Evolutionary conservation across 2,797 vertebrate genomes (phyloP).

Genomic region (Ispidina lecontei): DNA sequence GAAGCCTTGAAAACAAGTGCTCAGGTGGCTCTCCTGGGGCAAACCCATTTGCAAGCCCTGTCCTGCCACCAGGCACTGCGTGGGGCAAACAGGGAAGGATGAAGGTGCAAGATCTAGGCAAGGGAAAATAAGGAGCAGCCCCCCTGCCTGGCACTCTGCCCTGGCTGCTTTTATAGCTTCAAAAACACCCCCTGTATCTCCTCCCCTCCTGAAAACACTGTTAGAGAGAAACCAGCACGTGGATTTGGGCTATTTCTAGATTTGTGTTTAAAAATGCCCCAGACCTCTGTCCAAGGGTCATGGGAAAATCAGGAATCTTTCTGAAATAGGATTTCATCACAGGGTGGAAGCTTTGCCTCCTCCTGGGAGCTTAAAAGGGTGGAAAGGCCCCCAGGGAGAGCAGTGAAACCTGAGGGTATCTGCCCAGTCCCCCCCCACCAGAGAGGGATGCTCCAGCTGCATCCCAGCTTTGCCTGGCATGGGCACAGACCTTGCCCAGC

Average conservation of each 20-base stretch:
- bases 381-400: neutral
- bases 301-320: conserved; percentile 15
- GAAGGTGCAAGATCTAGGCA: neutral
- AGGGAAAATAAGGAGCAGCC: neutral
- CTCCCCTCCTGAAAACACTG: neutral
- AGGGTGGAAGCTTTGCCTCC: neutral
- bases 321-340: neutral
- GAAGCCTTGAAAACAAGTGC: neutral
- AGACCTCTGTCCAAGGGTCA: neutral
- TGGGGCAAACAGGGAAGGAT: neutral
- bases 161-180: neutral
- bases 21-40: neutral
- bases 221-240: neutral
- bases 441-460: rapidly evolving
- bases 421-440: neutral
- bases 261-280: neutral
- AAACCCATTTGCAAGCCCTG: neutral
- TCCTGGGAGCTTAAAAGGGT: neutral
- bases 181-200: neutral
- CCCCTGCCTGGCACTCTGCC: neutral
- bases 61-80: neutral
- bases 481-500: neutral
- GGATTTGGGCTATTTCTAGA: neutral
- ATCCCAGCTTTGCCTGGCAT: neutral
- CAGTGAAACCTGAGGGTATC: neutral